Conservation (phyloP, 2,113 vertebrate genomes). For the Stegastes partitus region DNA sequence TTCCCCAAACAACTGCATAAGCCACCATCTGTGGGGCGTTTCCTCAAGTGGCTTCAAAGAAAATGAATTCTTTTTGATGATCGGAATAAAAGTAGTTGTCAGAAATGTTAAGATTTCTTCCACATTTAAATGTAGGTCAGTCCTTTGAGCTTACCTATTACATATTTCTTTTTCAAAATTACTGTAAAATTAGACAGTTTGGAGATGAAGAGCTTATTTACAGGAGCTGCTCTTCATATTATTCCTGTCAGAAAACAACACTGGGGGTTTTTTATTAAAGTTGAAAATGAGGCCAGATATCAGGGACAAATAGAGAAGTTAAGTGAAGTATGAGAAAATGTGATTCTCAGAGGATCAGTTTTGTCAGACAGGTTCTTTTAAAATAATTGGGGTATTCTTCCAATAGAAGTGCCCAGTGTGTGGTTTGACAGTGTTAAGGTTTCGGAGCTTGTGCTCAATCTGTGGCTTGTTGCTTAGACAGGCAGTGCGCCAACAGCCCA, state of each 20-base stretch:
- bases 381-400: slow-evolving; percentile 54
- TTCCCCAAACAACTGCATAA: slow-evolving; percentile 56
- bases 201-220: neutral
- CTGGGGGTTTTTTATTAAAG: slow-evolving; percentile 3
- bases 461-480: slow-evolving; percentile 41
- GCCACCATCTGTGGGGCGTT: slow-evolving; percentile 61
- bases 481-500: slow-evolving; percentile 37
- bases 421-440: slow-evolving; percentile 32
- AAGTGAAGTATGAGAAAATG: slow-evolving; percentile 20
- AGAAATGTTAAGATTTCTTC: neutral
- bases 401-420: slow-evolving; percentile 24
- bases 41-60: slow-evolving; percentile 14
- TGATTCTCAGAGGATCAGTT: slow-evolving; percentile 15
- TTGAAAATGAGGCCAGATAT: slow-evolving; percentile 27
- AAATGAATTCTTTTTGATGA: neutral
- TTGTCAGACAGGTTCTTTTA: slow-evolving; percentile 38
- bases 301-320: slow-evolving; percentile 19
- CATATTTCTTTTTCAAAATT: neutral
- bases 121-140: neutral
- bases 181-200: neutral
- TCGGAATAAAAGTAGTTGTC: neutral
- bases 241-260: slow-evolving; percentile 5
- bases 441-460: slow-evolving; percentile 17
- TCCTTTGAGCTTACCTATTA: neutral
- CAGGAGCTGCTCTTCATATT: neutral